phyloP scores from a whole-genome alignment of 1,140 invertebrate species.

The Stegodyphus mimosarum region DNA sequence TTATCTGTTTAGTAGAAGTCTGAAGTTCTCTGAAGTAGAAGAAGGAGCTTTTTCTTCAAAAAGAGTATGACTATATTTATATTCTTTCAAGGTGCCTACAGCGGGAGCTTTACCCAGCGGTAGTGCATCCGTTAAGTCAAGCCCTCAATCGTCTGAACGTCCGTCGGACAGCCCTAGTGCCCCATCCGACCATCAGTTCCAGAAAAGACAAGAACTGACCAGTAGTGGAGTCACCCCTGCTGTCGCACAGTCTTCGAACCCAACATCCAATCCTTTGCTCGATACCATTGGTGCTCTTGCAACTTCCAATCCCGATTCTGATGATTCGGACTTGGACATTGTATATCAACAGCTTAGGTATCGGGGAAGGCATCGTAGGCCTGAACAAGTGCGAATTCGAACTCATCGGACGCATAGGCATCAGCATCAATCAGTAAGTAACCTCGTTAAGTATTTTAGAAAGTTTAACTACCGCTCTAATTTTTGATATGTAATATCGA shows the following conservation, averaged over 20 bases:
- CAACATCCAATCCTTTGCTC: constrained; percentile 65
- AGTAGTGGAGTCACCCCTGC: not conserved
- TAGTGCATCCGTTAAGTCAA: not conserved
- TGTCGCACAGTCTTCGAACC: not conserved
- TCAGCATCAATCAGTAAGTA: not conserved
- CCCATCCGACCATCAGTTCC: not conserved
- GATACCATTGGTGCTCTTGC: constrained; percentile 67
- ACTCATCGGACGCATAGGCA: constrained; percentile 4
- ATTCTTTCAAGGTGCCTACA: too few species aligned
- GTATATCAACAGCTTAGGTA: constrained; percentile 59
- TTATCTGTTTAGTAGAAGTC: too few species aligned
- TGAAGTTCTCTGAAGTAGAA: too few species aligned
- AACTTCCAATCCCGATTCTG: constrained; percentile 64
- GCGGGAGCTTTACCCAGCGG: too few species aligned
- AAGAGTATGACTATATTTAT: too few species aligned
- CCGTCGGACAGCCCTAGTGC: not conserved
- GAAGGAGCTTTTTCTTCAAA: too few species aligned
- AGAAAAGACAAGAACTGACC: not conserved
- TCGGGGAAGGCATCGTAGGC: constrained; percentile 23
- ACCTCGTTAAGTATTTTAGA: not conserved
- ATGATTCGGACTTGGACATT: constrained; percentile 63
- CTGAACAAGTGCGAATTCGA: constrained; percentile 41
- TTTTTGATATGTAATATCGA: too few species aligned
- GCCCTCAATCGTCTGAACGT: not conserved
- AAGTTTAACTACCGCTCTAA: not conserved